A percentile compares a stretch with the other conserved stretches of the same genome.
Evolutionary conservation across 2,888 invertebrate genomes (phyloP).

Genomic region (Apamea sordens): DNA sequence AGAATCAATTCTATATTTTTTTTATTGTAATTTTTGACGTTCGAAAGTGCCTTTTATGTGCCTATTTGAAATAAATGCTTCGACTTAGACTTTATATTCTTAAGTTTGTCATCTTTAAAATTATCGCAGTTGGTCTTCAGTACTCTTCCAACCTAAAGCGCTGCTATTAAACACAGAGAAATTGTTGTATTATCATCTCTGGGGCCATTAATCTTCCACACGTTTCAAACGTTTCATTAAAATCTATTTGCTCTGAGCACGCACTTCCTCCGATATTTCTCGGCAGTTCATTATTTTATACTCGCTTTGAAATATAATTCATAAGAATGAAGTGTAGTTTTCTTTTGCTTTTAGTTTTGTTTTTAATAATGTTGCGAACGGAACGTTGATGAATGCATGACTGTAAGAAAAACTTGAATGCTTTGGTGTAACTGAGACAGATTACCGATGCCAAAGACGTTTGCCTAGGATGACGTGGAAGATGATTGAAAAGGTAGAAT

Average conservation of each 20-base stretch:
- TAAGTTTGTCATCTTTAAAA: neutral
- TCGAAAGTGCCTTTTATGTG: too few species aligned
- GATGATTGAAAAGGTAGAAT: neutral
- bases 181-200: conserved; percentile 71
- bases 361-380: neutral
- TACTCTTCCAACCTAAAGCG: conserved; percentile 16
- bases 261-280: conserved; percentile 54
- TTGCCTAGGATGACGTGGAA: neutral
- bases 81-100: neutral
- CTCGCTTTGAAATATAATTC: conserved; percentile 37
- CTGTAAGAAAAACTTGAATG: neutral
- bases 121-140: neutral
- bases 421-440: neutral
- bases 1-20: too few species aligned
- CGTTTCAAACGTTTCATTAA: conserved; percentile 65
- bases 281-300: conserved; percentile 55
- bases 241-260: conserved; percentile 64
- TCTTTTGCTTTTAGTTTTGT: neutral
- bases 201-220: conserved; percentile 68
- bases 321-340: conserved; percentile 3
- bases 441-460: neutral
- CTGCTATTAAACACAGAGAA: conserved; percentile 58
- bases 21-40: too few species aligned
- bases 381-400: neutral
- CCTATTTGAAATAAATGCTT: too few species aligned